phyloP scores from a whole-genome alignment of 2,113 vertebrate genomes.

The Rousettus leschenaultii region DNA sequence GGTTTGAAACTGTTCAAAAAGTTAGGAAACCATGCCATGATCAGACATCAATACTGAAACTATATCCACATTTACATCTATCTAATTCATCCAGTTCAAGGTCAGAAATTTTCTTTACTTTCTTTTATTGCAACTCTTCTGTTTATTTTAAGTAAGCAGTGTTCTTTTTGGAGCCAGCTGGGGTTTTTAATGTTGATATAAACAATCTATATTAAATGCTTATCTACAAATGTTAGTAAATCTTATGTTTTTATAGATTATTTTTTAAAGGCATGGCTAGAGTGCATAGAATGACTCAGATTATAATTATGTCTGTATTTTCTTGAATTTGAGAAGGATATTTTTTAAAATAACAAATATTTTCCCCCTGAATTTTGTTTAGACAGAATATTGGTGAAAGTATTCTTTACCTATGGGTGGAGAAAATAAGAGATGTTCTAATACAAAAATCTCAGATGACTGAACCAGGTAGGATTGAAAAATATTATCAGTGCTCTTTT shows the following conservation, averaged over 20 bases:
- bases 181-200: conserved; percentile 38
- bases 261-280: neutral
- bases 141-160: conserved; percentile 2
- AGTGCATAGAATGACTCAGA: neutral
- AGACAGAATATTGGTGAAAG: conserved; percentile 94
- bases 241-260: neutral
- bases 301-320: conserved; percentile 9
- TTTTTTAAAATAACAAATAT: conserved; percentile 37
- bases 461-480: conserved; percentile 87
- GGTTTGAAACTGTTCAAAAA: conserved; percentile 1
- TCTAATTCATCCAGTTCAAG: neutral
- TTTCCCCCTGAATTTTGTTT: conserved; percentile 68
- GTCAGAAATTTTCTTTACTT: neutral
- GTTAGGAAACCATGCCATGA: neutral
- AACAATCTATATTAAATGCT: neutral
- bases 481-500: neutral
- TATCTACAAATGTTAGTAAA: neutral
- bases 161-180: conserved; percentile 13
- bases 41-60: neutral
- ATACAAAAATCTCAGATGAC: conserved; percentile 87
- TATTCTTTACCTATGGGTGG: conserved; percentile 97
- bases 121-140: neutral
- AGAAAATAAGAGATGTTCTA: conserved; percentile 93
- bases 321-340: conserved; percentile 42
- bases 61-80: neutral